phyloP scores from a whole-genome alignment of 2,113 vertebrate species.

The Rhabdomys dilectus region DNA sequence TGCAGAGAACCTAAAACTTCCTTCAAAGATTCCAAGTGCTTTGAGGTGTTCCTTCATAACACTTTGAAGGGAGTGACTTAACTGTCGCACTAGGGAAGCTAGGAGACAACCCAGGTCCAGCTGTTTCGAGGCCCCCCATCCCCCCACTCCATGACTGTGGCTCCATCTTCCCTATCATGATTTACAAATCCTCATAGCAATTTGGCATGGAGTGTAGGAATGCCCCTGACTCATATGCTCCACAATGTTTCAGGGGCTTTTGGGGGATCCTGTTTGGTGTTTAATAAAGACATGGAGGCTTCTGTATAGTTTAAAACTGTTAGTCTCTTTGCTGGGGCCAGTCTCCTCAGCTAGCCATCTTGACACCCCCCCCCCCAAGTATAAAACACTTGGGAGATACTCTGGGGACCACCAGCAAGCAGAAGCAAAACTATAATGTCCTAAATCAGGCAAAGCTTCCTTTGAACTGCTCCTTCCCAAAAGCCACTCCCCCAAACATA shows the following conservation, averaged over 20 bases:
- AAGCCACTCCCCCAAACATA: neutral
- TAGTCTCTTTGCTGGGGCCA: no score
- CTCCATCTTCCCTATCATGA: neutral
- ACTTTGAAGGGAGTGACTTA: constrained; percentile 47
- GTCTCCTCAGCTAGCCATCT: no score
- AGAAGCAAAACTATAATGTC: neutral
- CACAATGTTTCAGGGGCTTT: no score
- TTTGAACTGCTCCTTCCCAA: constrained; percentile 15
- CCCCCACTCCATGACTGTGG: neutral
- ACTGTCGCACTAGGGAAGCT: neutral
- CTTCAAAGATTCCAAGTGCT: constrained; percentile 55
- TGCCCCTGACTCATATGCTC: neutral
- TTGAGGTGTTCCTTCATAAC: constrained; percentile 67
- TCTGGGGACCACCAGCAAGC: neutral
- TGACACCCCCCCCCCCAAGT: neutral
- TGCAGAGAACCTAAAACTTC: constrained; percentile 64
- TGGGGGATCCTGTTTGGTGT: no score
- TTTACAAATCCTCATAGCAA: neutral
- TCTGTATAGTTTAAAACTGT: no score
- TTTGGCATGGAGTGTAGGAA: neutral
- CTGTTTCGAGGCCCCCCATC: neutral
- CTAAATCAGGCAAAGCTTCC: constrained; percentile 23
- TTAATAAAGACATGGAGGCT: no score
- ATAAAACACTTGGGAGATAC: constrained; percentile 18
- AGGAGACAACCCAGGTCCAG: constrained; percentile 16